Evolutionary conservation across 2,797 vertebrate genomes (phyloP), one percentile per base, ranked within the genome.

Genomic region (Microcaecilia unicolor): DNA sequence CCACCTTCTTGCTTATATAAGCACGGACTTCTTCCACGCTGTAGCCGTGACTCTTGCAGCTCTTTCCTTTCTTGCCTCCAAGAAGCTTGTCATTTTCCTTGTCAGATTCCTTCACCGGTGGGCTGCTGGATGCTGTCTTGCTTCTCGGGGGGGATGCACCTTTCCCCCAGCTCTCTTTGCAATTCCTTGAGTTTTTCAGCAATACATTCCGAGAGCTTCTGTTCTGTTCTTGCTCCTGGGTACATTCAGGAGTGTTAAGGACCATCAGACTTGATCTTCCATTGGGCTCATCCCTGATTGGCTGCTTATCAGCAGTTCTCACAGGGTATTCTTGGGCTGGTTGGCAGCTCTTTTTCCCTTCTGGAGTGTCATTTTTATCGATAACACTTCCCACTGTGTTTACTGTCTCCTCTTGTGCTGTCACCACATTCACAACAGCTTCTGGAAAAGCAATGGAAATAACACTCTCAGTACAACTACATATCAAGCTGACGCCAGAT

Each of bases 1-100:
- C 27, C 0, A 51, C 43, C 56, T 71, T 74, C 7, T 1, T 48
- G 1, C 4, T 14, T 54, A 83, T 76, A 16, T 78, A 81, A 14
- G 76, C 60, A 6, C 2, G 45, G n/a, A 83, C 17, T 1, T 47
- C 38, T 21, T 73, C 51, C 0, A 50, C 27, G 39, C 68, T 66
- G 13, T 67, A 51, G 4, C 34, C 38, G 5, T 34, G 62, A 21
- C 29, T 12, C 1, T 18, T 58, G 28, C 21, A 22, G 11, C 30
- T 2, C 0, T 24, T 49, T 22, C 1, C 3, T 3, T 22, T 48
- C 18, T 7, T 44, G 7, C 47, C 40, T 4, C 26, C 30, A 22
- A 13, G 11, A 1, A 21, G 9, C 1, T 29, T 28, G 9, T 55
- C 18, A 1, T 34, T 49, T 49, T 67, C 61, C 27, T 64, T 59